These are phyloP conservation scores for Limenitis camilla DNA, from an alignment of 2,888 invertebrate genomes.

Conservation along the genomic window DNA sequence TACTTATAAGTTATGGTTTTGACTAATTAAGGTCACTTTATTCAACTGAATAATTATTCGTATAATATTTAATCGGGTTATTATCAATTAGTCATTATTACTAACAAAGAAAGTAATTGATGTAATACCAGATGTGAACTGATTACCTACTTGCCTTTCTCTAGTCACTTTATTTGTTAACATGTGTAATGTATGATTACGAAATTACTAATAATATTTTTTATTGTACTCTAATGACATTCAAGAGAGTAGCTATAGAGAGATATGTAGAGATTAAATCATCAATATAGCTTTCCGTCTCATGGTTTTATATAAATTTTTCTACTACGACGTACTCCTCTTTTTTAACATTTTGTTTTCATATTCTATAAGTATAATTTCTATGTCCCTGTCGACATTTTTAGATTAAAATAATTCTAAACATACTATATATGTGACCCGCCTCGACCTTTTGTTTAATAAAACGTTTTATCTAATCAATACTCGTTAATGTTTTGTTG, in stretches of 20 bases:
- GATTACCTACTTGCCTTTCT: slow-evolving; percentile 23
- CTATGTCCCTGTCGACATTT: no score
- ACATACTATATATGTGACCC: slow-evolving; percentile 11
- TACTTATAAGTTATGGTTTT: slow-evolving; percentile 52
- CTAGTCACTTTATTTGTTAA: slow-evolving; percentile 1
- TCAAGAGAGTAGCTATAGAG: no score
- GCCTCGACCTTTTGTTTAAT: slow-evolving; percentile 11
- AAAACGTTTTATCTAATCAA: slow-evolving; percentile 15
- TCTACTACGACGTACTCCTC: no score
- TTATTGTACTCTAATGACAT: background rate
- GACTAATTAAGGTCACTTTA: slow-evolving; percentile 40
- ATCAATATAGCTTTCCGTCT: no score
- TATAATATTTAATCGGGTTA: slow-evolving; percentile 32
- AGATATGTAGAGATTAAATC: no score
- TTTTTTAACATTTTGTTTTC: no score
- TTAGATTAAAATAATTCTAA: background rate
- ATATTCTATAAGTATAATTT: no score
- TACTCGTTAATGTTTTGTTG: background rate
- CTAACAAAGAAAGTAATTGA: slow-evolving; percentile 28
- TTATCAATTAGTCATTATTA: slow-evolving; percentile 41
- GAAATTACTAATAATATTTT: background rate
- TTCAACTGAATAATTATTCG: slow-evolving; percentile 23
- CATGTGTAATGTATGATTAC: background rate
- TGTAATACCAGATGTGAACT: slow-evolving; percentile 19
- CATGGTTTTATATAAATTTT: no score